Conservation (phyloP, 2,113 vertebrate genomes). For the Platycercus adscitus region DNA sequence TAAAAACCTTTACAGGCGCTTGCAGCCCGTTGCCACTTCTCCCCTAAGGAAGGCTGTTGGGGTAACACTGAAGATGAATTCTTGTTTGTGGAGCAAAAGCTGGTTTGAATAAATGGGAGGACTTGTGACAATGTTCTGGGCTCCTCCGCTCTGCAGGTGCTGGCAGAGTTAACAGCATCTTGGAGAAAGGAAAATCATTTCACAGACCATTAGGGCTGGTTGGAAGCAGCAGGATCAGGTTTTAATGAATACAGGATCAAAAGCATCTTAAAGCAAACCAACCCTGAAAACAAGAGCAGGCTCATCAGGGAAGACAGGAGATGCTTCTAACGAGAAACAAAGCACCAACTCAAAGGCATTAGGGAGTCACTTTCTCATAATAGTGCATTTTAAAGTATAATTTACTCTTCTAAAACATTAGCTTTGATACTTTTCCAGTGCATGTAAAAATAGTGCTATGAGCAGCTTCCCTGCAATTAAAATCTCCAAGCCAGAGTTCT, state of each 20-base stretch:
- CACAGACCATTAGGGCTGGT: conserved; percentile 55
- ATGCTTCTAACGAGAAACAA: conserved; percentile 67
- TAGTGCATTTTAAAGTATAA: conserved; percentile 56
- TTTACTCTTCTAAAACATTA: conserved; percentile 63
- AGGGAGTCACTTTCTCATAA: conserved; percentile 53
- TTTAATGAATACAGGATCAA: conserved; percentile 74
- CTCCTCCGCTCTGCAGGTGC: background rate
- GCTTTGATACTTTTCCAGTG: conserved; percentile 64
- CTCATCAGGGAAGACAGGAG: conserved; percentile 59
- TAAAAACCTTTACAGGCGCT: background rate
- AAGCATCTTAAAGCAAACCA: conserved; percentile 68
- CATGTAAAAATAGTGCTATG: conserved; percentile 64
- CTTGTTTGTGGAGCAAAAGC: background rate
- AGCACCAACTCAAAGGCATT: conserved; percentile 62
- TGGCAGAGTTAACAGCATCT: conserved; percentile 21
- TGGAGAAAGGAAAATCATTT: conserved; percentile 30
- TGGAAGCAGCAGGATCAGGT: conserved; percentile 59
- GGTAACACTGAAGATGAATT: background rate
- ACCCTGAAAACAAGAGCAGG: conserved; percentile 63
- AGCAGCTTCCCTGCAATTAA: conserved; percentile 63
- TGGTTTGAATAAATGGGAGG: background rate
- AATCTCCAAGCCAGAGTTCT: conserved; percentile 47
- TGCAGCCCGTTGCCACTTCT: background rate
- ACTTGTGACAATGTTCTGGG: background rate
- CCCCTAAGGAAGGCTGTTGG: background rate